Evolutionary conservation across 1,140 invertebrate genomes (phyloP), one percentile per base, ranked within the genome.

Genomic region (Teleopsis dalmanni): DNA sequence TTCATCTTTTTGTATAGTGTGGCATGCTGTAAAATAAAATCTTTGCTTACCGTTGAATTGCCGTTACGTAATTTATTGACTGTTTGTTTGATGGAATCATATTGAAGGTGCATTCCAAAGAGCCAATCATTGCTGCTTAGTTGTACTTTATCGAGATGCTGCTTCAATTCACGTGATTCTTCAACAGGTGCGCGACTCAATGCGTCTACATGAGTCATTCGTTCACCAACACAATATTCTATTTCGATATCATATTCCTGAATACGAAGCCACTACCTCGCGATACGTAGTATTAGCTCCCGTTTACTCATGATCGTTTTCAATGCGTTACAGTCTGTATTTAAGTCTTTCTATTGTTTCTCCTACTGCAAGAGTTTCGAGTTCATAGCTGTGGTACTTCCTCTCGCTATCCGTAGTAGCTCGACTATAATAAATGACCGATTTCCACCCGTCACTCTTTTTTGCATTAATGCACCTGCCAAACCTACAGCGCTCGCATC

Each of bases 301-400:
- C 43, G 47, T 44, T 65, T 66, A 6, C 38, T 52, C 14, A 64
- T 49, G 8, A 58, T 60, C 40, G 53, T 55, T 26, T 55, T 44
- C 26, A 73, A 65, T 10, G 69, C 70, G 43, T 38, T 43, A 43
- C 59, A 67, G 46, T 66, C 58, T 0, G 56, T 70, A n/a, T 68
- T 65, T 23, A 25, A 47, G 43, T 14, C 45, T 13, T 19, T 52
- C 45, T 25, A 52, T 11, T 10, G 31, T 11, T 37, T 47, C 50
- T 7, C 47, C 50, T 26, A 48, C 38, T 3, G 38, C 38, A 4
- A 52, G 22, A 14, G 14, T 13, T n/a, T 52, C 29, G 2, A 71
- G 38, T 26, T 72, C 60, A 53, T 71, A 72, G 47, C 60, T 58
- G 2, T 51, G 49, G 31, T 53, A 60, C 16, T 57, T 58, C 41